Evolutionary conservation across 2,888 invertebrate genomes (phyloP), one percentile per base, ranked within the genome.

Genomic region (Cyclophora albipunctata): DNA sequence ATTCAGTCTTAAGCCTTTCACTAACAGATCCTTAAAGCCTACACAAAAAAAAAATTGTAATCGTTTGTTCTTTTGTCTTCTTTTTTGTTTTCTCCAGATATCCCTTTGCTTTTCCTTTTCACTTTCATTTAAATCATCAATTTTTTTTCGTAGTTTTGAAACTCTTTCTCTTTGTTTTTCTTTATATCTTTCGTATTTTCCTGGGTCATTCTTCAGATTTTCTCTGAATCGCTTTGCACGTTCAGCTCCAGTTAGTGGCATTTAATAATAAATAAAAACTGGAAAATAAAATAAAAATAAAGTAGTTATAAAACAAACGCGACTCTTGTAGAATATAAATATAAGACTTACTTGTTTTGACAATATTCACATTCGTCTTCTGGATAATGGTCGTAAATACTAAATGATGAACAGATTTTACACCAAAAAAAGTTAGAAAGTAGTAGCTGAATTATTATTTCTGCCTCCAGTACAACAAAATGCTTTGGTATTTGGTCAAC

Each of bases 141-240:
- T 48, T 44, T 43, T 34, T 48, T 4, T 48, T 48, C 5, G 20
- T 34, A 20, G 40, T 40, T 43, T 44, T 40, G 7, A 7, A 7
- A 48, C 45, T 50, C 43, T 43, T 50, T 50, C 46, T 45, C 34
- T 44, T 40, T 50, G 44, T 45, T 50, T 50, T 47, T 46, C 33
- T 47, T 45, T 47, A 35, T 50, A 47, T 47, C 35, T 45, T 5
- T 50, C 34, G 47, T 50, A 50, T 50, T 51, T 47, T 44, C 44
- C 45, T 40, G 47, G 50, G 45, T 51, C 44, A 20, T 45, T 40
- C 42, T 51, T 51, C 34, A 51, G 45, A 35, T 45, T 47, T 20
- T 44, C 44, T 44, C 44, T 44, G 3, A 44, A 44, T 20, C 5
- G 3, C 42, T 44, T 44, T 44, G 44, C 44, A 34, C 44, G 34